Conservation (phyloP, 2,113 vertebrate species). For the Carollia perspicillata region DNA sequence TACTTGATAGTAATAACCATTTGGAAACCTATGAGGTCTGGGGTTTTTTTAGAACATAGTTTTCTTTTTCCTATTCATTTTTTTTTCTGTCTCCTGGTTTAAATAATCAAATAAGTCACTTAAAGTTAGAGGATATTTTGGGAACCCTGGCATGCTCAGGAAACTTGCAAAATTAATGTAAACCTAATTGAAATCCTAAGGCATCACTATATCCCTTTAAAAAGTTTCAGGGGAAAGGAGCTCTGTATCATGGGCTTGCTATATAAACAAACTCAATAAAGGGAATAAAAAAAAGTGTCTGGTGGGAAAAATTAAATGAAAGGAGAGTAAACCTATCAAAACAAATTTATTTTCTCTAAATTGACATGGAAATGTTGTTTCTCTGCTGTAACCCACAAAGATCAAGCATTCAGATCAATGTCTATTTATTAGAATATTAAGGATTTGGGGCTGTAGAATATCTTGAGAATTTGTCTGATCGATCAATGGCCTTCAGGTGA, state of each 20-base stretch:
- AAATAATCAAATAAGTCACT: slow-evolving; percentile 40
- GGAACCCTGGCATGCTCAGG: not conserved
- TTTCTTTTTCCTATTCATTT: not conserved
- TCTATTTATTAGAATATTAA: slow-evolving; percentile 39
- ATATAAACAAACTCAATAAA: slow-evolving; percentile 42
- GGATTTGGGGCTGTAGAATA: not conserved
- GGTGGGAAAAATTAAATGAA: slow-evolving; percentile 45
- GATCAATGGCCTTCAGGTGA: slow-evolving; percentile 42
- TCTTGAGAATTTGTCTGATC: slow-evolving; percentile 20
- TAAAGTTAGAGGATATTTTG: not conserved
- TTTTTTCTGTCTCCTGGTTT: not conserved
- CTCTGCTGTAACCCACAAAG: not conserved
- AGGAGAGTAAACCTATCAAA: slow-evolving; percentile 42
- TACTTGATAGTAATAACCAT: not conserved
- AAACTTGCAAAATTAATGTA: slow-evolving; percentile 48
- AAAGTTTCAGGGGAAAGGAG: slow-evolving; percentile 1
- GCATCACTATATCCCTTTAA: slow-evolving; percentile 21
- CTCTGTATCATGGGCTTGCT: not conserved
- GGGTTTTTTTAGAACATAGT: not conserved
- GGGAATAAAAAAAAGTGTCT: slow-evolving; percentile 35
- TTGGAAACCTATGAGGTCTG: not conserved
- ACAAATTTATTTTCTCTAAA: slow-evolving; percentile 12
- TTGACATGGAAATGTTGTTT: slow-evolving; percentile 20
- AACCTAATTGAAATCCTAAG: slow-evolving; percentile 36
- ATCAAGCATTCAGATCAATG: slow-evolving; percentile 38